These are phyloP conservation scores for Muricea muricata DNA, from an alignment of 92 coral and sea anemone species.

Conservation along the genomic window DNA sequence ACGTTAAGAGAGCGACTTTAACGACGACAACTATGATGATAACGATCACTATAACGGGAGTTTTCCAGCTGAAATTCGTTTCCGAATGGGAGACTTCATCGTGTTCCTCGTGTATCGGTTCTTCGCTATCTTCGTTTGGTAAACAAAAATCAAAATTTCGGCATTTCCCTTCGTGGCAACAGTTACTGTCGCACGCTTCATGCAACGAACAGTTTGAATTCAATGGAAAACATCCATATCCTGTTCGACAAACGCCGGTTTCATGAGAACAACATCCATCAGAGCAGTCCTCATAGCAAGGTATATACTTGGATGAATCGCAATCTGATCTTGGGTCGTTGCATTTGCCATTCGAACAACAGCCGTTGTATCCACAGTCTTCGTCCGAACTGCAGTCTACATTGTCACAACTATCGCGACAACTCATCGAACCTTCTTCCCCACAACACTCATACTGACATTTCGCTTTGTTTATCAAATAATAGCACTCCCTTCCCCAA, in stretches of 20 bases:
- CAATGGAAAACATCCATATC: background rate
- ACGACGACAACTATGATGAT: background rate
- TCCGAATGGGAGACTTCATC: background rate
- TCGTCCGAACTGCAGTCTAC: slow-evolving; percentile 3
- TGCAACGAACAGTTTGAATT: background rate
- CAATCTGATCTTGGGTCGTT: background rate
- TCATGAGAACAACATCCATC: background rate
- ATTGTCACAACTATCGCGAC: background rate
- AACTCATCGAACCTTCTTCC: background rate
- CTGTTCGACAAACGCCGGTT: background rate
- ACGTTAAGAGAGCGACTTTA: background rate
- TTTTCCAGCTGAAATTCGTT: background rate
- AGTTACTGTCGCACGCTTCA: background rate
- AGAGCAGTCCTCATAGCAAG: background rate
- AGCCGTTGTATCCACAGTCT: background rate
- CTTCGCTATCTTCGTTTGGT: background rate
- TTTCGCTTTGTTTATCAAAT: background rate
- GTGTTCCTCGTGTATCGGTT: background rate
- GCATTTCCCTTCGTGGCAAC: background rate
- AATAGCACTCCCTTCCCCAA: background rate
- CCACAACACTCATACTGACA: background rate
- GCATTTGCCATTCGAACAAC: background rate
- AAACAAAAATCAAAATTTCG: background rate
- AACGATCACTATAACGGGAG: background rate
- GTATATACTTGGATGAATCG: background rate